A percentile compares a stretch with the other conserved stretches of the same genome.
phyloP scores from a whole-genome alignment of 1,140 invertebrate species.

The Anoplophora glabripennis region DNA sequence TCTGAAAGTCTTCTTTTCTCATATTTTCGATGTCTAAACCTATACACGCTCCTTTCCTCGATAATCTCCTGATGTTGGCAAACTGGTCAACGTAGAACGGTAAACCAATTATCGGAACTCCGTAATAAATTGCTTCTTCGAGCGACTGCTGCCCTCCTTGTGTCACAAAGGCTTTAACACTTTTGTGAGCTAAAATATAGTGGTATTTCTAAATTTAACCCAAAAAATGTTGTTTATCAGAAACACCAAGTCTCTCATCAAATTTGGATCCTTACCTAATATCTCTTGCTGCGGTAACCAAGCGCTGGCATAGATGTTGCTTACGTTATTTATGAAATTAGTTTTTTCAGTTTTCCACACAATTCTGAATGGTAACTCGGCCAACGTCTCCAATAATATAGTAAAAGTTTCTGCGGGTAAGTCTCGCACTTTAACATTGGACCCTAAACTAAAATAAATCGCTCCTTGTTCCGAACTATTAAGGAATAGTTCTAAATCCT shows the following conservation, averaged over 20 bases:
- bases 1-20: slow-evolving; percentile 16
- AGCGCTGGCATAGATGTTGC: too few species aligned
- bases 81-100: slow-evolving; percentile 45
- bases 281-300: too few species aligned
- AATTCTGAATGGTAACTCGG: too few species aligned
- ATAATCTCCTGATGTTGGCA: slow-evolving; percentile 29
- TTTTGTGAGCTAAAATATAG: slow-evolving; percentile 51
- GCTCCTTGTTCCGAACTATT: slow-evolving; percentile 42
- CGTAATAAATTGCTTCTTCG: slow-evolving; percentile 50
- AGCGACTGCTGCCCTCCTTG: slow-evolving; percentile 53
- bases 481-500: background rate
- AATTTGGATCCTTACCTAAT: too few species aligned
- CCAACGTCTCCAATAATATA: too few species aligned
- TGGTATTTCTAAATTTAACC: slow-evolving; percentile 49
- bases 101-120: slow-evolving; percentile 52
- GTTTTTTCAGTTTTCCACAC: too few species aligned
- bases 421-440: slow-evolving; percentile 46
- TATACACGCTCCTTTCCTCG: slow-evolving; percentile 31
- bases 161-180: slow-evolving; percentile 49
- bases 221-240: too few species aligned
- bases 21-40: slow-evolving; percentile 20
- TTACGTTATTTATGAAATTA: too few species aligned
- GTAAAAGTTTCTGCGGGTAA: slow-evolving; percentile 39
- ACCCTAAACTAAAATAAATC: slow-evolving; percentile 58
- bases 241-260: too few species aligned